Evolutionary conservation across 2,888 invertebrate genomes (phyloP), one percentile per base, ranked within the genome.

Genomic region (Apotomis turbidana): DNA sequence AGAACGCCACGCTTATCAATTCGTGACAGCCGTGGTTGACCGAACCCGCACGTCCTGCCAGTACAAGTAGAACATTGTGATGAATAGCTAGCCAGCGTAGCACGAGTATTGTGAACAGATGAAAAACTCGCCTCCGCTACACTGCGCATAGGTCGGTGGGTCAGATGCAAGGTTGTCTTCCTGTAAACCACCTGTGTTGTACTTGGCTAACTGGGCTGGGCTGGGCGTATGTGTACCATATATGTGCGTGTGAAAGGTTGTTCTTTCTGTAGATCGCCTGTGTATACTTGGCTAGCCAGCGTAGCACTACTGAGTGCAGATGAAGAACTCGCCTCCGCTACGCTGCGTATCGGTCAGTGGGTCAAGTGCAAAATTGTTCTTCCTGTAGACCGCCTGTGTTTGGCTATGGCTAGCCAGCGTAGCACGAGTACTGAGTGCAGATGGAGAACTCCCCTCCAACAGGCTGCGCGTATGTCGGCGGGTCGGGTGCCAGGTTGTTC

Each of bases 401-500:
- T 89, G 87, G 27, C 27, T 38, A 52, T 36, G n/a, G 10, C 71
- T 76, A 85, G 66, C 77, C 81, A 70, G 83, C 83, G 74, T 80
- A 80, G 77, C 91, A 93, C 4, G 89, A 82, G 71, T 92, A 90
- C 76, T 90, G 87, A 81, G 90, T 89, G 81, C 93, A 93, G 10
- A 91, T 84, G 10, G 89, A 86, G 57, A 86, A 62, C 61, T 89
- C 85, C 0, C 85, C 91, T 4, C 87, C 90, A 0, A 92, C 83
- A 0, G 95, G 95, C 70, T 90, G 87, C 13, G 86, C 84, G 82
- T 95, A 94, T 87, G 94, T 93, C 3, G 87, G 87, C 0, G 95
- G 95, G 82, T 95, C 95, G 8, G 93, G 90, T 4, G 86, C 93
- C 9, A 94, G 85, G 74, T 94, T 94, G 77, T 91, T 93, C 80